Evolutionary conservation across 2,113 vertebrate genomes (phyloP), one percentile per base, ranked within the genome.

Genomic region (Anoplopoma fimbria): DNA sequence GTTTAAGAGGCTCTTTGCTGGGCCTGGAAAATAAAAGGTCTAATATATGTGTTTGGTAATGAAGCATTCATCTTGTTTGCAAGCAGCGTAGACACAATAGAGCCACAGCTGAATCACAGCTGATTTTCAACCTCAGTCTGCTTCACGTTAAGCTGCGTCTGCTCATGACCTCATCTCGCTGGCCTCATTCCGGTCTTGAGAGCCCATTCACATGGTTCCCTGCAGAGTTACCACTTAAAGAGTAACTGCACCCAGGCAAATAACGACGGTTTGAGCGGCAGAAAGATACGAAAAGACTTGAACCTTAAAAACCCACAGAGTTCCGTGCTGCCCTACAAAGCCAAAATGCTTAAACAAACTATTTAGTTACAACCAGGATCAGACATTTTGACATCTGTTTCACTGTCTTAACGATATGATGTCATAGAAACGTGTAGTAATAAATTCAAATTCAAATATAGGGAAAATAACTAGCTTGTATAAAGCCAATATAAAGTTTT

Each of bases 91-190:
- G 83, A 90, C 65, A 76, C 65, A 77, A 82, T 62, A 58, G 55
- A 79, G 65, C 63, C n/a, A 57, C 75, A 80, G 75, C 40, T 71
- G 62, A 85, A 81, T 76, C 88, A 75, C 79, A 87, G 83, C 86
- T 78, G 83, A 87, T 83, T 79, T 79, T 70, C 31, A 75, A 17
- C 71, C 80, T 89, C 79, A 61, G 82, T 75, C 79, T 75, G 88
- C 74, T 90, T 86, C 76, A 74, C 55, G 77, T 88, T 85, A 89
- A 82, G 42, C 83, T 57, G 87, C 55, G 68, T 86, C 82, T 92
- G 81, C 64, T 76, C 76, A 87, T 87, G 87, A 89, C 81, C 83
- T 89, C 87, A 91, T 88, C 87, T 76, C 33, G 19, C 81, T 88
- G 85, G 76, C 83, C 79, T 81, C 69, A 64, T 87, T 91, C 80